Evolutionary conservation across 2,888 invertebrate species (phyloP), one percentile per base, ranked within the genome.

Genomic region (Temnothorax unifasciatus): DNA sequence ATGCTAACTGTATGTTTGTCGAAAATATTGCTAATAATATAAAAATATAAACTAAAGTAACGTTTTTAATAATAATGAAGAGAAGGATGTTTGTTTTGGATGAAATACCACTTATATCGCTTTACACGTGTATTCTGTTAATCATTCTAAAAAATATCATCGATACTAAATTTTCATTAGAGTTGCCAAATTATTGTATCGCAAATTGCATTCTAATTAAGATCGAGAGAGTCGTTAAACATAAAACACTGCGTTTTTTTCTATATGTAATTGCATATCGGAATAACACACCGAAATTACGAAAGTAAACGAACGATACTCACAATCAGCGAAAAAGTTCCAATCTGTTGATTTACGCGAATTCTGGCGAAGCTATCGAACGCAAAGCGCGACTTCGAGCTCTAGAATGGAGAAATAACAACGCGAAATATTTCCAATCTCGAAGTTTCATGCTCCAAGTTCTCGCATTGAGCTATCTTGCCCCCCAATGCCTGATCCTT

Each of bases 371-470:
- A 64, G 50, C 54, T 25, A 34, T 41, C 50, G 54, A 41, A 63
- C 47, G 71, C 76, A 73, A 82, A 84, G 38, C 38, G 73, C 38
- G 75, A 47, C 54, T 66, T 54, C 77, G 34, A 44, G 29, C 8
- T 38, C n/a, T 21, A 38, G 52, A 54, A 73, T 34, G 63, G 47
- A 71, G 74, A 76, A 84, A 85, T 69, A 82, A 61, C 18, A 68
- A 61, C n/a, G 74, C 89, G 86, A 90, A 89, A 90, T 90, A 89
- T 90, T 89, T 90, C 88, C 90, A 90, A 90, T 90, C 86, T 85
- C 64, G 8, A 89, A 90, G 87, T 90, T 90, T 85, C 85, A 85
- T 87, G 82, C 88, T 77, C 66, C 68, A 90, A 89, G 84, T 90
- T 90, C 83, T 25, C 83, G 34, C 81, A 86, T 84, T 69, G 87